A percentile compares a stretch with the other conserved stretches of the same genome.
phyloP scores from a whole-genome alignment of 2,888 invertebrate species.

The Doris montereyensis region DNA sequence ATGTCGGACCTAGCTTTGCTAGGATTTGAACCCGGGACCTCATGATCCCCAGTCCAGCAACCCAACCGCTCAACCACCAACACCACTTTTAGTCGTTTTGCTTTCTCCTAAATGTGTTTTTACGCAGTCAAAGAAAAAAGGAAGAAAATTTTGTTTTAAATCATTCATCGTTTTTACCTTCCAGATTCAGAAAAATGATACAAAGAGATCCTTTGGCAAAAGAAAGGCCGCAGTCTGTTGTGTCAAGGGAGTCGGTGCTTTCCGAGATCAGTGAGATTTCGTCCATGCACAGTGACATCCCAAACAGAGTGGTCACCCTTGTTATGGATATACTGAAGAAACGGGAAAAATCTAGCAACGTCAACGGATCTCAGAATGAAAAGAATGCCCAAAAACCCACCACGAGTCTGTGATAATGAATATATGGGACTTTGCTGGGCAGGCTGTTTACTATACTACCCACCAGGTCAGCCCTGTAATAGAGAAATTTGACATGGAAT shows the following conservation, averaged over 20 bases:
- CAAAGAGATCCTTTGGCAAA: not conserved
- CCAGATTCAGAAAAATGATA: no score
- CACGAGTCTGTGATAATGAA: slow-evolving; percentile 60
- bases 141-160: no score
- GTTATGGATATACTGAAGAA: slow-evolving; percentile 66
- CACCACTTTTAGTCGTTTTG: no score
- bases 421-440: slow-evolving; percentile 72
- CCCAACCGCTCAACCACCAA: no score
- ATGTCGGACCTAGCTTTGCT: no score
- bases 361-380: slow-evolving; percentile 25
- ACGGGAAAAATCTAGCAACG: slow-evolving; percentile 27
- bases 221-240: not conserved
- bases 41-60: no score
- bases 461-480: slow-evolving; percentile 65
- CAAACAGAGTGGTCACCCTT: slow-evolving; percentile 64
- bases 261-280: not conserved
- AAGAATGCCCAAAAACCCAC: slow-evolving; percentile 23
- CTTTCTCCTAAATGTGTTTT: no score
- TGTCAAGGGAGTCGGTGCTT: not conserved
- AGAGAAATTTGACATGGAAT: no score
- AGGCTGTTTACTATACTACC: slow-evolving; percentile 67
- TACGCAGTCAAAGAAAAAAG: no score
- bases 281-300: slow-evolving; percentile 53
- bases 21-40: no score
- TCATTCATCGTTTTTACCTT: no score